A percentile compares a stretch with the other conserved stretches of the same genome.
These are phyloP conservation scores for Myrmophylax atrothorax DNA, from an alignment of 2,113 vertebrate genomes.

Conservation along the genomic window DNA sequence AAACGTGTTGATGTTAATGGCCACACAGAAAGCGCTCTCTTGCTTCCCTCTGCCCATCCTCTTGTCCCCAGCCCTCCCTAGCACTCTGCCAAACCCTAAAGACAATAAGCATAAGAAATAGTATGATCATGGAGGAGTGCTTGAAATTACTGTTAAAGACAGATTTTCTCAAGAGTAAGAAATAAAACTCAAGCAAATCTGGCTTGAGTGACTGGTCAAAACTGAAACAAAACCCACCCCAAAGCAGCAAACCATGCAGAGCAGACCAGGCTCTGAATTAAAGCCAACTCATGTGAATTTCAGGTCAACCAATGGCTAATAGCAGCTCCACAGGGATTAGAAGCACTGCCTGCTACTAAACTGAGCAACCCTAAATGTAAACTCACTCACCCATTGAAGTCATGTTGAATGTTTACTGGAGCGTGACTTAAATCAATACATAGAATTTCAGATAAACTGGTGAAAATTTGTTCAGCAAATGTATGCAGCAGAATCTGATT, in stretches of 20 bases:
- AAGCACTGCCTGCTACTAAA: conserved; percentile 59
- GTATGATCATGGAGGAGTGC: neutral
- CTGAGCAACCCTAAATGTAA: conserved; percentile 67
- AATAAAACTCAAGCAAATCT: neutral
- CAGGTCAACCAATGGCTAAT: conserved; percentile 74
- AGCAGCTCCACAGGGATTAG: conserved; percentile 72
- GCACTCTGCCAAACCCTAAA: neutral
- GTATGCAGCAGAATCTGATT: neutral
- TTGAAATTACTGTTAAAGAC: neutral
- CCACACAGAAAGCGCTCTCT: neutral
- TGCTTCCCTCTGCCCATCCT: neutral
- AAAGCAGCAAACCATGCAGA: conserved; percentile 16
- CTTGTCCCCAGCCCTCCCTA: neutral
- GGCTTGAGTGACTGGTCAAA: neutral
- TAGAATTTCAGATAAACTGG: conserved; percentile 57
- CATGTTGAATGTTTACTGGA: conserved; percentile 72
- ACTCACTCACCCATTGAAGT: conserved; percentile 75
- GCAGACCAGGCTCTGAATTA: conserved; percentile 42
- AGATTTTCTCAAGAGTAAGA: neutral
- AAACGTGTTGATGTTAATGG: neutral
- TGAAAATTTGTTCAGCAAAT: neutral
- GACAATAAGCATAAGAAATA: neutral
- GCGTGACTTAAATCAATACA: conserved; percentile 77
- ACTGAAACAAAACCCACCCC: neutral
- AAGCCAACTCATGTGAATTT: conserved; percentile 65